phyloP scores from a whole-genome alignment of 2,113 vertebrate genomes.

The Pseudonaja textilis region DNA sequence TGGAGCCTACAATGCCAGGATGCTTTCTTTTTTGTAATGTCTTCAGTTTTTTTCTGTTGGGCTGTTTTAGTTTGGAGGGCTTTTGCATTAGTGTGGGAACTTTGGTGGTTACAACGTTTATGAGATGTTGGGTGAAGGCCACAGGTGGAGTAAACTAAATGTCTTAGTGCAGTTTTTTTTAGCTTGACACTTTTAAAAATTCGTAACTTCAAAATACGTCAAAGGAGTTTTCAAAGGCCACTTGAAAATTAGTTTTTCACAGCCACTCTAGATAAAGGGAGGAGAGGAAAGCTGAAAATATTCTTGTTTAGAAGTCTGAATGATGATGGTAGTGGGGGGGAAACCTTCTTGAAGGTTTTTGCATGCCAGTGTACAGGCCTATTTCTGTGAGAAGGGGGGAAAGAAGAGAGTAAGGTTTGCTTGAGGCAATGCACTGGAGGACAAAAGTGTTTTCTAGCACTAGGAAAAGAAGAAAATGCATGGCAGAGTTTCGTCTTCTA shows the following conservation, averaged over 20 bases:
- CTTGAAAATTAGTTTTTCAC: constrained; percentile 66
- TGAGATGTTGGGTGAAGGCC: constrained; percentile 59
- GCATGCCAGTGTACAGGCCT: constrained; percentile 75
- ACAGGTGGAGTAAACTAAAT: constrained; percentile 65
- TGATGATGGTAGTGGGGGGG: constrained; percentile 71
- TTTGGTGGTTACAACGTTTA: constrained; percentile 62
- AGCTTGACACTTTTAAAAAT: constrained; percentile 71
- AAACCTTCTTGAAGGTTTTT: constrained; percentile 73
- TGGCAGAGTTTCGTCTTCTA: constrained; percentile 75
- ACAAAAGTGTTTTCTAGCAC: constrained; percentile 73
- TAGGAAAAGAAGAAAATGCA: constrained; percentile 76
- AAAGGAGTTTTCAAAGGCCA: constrained; percentile 62
- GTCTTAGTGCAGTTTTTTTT: constrained; percentile 64
- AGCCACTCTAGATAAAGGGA: constrained; percentile 74
- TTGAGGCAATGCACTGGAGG: constrained; percentile 73
- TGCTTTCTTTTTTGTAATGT: constrained; percentile 20
- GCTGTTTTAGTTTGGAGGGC: constrained; percentile 74
- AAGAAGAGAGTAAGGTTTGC: constrained; percentile 62
- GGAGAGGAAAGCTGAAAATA: constrained; percentile 67
- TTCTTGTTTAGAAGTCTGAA: constrained; percentile 79
- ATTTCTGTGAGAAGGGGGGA: constrained; percentile 55
- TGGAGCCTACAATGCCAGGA: constrained; percentile 71
- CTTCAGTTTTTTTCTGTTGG: constrained; percentile 45
- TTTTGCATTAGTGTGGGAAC: constrained; percentile 63
- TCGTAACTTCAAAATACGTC: constrained; percentile 60